Percentiles rank a stretch among this genome's conserved stretches.
These are phyloP conservation scores for Tragelaphus strepsiceros DNA, from an alignment of 2,113 vertebrate genomes.

Conservation along the genomic window DNA sequence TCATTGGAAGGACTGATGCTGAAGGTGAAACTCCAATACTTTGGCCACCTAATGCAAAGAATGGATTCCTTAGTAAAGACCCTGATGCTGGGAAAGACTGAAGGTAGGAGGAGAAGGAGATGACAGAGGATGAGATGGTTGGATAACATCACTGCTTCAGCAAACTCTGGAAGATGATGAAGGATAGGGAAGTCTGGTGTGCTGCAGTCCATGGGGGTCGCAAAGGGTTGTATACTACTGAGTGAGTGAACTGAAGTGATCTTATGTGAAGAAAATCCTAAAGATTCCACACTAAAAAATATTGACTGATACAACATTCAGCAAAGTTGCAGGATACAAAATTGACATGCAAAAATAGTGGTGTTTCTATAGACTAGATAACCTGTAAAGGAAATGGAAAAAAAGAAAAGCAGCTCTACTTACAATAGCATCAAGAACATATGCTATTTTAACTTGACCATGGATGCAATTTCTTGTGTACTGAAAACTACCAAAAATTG, in stretches of 20 bases:
- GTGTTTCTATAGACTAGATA: not conserved
- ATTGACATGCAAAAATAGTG: not conserved
- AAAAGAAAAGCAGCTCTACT: not conserved
- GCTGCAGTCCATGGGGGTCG: rapidly evolving
- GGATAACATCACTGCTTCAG: not conserved
- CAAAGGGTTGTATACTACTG: not conserved
- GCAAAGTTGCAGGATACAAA: not conserved
- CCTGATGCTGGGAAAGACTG: not conserved
- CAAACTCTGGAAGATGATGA: not conserved
- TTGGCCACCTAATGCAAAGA: not conserved
- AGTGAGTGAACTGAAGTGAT: not conserved
- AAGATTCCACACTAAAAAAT: not conserved
- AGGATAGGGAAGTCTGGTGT: not conserved
- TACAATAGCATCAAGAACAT: not conserved
- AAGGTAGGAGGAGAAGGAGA: not conserved
- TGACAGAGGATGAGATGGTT: not conserved
- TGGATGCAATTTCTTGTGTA: not conserved
- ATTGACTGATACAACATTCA: not conserved
- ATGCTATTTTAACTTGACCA: not conserved
- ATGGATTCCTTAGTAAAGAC: not conserved
- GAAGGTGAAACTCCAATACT: not conserved
- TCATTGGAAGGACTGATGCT: not conserved
- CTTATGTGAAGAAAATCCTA: not conserved
- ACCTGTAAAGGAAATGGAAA: not conserved
- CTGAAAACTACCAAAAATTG: not conserved